These are phyloP conservation scores for Chlorodrepanis virens DNA, from an alignment of 2,113 vertebrate species.

Conservation along the genomic window DNA sequence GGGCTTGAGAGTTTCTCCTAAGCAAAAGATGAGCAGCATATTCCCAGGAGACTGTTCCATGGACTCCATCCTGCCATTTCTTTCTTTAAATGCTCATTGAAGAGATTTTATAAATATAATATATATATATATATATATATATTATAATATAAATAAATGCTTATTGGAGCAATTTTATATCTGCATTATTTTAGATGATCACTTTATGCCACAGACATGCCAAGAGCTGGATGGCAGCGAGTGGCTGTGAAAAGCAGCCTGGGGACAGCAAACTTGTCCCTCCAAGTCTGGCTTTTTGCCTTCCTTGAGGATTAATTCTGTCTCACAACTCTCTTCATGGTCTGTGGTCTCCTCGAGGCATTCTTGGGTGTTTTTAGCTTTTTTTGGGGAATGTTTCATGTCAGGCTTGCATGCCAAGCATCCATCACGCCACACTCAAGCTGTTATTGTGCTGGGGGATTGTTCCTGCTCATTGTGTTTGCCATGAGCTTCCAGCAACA, in stretches of 20 bases:
- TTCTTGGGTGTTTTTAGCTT: background rate
- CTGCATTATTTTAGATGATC: background rate
- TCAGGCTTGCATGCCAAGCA: constrained; percentile 7
- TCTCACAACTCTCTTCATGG: background rate
- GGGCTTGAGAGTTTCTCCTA: background rate
- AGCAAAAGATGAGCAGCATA: background rate
- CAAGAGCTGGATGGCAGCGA: background rate
- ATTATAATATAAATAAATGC: too few species aligned
- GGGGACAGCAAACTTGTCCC: background rate
- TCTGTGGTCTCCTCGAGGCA: constrained; percentile 27
- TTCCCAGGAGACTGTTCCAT: background rate
- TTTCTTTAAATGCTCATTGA: background rate
- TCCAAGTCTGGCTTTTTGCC: background rate
- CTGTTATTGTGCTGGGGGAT: background rate
- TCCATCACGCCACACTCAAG: background rate
- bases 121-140: too few species aligned
- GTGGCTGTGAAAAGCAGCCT: background rate
- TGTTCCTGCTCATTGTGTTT: constrained; percentile 36
- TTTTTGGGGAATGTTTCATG: background rate
- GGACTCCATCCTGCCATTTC: background rate
- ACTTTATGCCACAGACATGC: background rate
- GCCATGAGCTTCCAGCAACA: background rate
- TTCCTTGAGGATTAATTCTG: background rate
- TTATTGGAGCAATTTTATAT: background rate
- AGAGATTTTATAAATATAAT: background rate